phyloP scores from a whole-genome alignment of 1,140 invertebrate species.

The Latrodectus geometricus region DNA sequence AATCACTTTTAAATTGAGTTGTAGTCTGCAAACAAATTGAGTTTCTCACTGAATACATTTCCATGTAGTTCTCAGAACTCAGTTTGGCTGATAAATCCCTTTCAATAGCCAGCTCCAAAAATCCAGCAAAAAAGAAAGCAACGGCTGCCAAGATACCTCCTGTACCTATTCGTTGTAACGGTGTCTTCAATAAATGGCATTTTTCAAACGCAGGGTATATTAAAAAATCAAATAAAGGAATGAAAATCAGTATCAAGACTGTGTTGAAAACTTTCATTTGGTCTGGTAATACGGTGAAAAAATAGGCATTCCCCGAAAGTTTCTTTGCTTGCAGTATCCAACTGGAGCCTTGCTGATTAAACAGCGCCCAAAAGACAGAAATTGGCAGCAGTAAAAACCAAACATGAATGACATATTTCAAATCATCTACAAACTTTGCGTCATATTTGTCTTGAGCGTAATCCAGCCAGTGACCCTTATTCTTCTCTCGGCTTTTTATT shows the following conservation, averaged over 20 bases:
- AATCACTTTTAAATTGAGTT: too few relatives aligned
- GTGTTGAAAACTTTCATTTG: conserved; percentile 91
- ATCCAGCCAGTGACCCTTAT: conserved; percentile 82
- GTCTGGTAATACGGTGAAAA: conserved; percentile 79
- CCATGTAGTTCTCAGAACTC: not conserved
- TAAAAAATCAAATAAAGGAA: conserved; percentile 85
- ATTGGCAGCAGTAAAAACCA: conserved; percentile 84
- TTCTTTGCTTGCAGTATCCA: conserved; percentile 95
- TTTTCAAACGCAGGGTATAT: conserved; percentile 75
- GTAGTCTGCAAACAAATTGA: not conserved
- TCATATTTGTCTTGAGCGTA: conserved; percentile 80
- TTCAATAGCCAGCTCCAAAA: conserved; percentile 81
- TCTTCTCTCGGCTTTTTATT: conserved; percentile 65
- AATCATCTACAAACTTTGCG: conserved; percentile 77
- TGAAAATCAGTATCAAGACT: conserved; percentile 84
- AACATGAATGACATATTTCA: conserved; percentile 80
- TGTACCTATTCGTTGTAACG: conserved; percentile 80
- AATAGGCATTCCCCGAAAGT: conserved; percentile 84
- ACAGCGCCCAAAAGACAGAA: conserved; percentile 90
- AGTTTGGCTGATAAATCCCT: conserved; percentile 70
- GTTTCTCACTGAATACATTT: not conserved
- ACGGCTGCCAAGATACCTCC: conserved; percentile 86
- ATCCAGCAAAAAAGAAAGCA: conserved; percentile 87
- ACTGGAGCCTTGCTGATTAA: conserved; percentile 88
- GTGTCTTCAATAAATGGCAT: conserved; percentile 73